phyloP scores from a whole-genome alignment of 2,113 vertebrate species.

The Myodes glareolus region DNA sequence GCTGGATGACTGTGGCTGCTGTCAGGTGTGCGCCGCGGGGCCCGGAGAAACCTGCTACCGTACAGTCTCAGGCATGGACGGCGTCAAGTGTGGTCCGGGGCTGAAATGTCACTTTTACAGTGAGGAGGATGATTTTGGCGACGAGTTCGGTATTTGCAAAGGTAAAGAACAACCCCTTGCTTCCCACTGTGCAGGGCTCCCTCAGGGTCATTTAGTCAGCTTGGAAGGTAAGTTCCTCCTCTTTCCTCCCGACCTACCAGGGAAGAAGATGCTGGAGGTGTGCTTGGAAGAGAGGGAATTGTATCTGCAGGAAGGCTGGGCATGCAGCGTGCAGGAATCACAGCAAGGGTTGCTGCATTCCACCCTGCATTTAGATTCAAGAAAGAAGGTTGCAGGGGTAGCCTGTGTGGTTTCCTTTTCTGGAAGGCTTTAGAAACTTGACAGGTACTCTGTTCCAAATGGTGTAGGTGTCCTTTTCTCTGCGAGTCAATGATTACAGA shows the following conservation, averaged over 20 bases:
- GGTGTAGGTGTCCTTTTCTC: background rate
- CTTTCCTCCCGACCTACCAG: background rate
- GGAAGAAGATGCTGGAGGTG: background rate
- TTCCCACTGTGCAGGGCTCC: constrained; percentile 23
- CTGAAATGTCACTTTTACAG: constrained; percentile 97
- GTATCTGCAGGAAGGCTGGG: background rate
- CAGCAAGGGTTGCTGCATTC: background rate
- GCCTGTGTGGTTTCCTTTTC: background rate
- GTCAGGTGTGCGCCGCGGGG: constrained; percentile 94
- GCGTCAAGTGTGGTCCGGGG: constrained; percentile 97
- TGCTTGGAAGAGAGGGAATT: background rate
- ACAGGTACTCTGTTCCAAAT: constrained; percentile 29
- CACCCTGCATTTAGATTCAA: background rate
- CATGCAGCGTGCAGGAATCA: background rate
- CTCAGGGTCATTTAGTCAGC: constrained; percentile 26
- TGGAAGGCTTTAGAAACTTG: constrained; percentile 44
- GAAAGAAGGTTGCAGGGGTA: background rate
- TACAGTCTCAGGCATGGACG: constrained; percentile 97
- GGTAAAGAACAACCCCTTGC: constrained; percentile 86
- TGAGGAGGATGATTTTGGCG: constrained; percentile 98
- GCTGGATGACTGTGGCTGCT: constrained; percentile 98
- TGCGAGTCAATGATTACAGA: background rate
- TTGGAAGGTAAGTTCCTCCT: background rate
- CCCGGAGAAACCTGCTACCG: constrained; percentile 97
- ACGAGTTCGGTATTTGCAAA: constrained; percentile 97